Conservation (phyloP, 2,888 invertebrate species). For the Andricus quercusramuli region DNA sequence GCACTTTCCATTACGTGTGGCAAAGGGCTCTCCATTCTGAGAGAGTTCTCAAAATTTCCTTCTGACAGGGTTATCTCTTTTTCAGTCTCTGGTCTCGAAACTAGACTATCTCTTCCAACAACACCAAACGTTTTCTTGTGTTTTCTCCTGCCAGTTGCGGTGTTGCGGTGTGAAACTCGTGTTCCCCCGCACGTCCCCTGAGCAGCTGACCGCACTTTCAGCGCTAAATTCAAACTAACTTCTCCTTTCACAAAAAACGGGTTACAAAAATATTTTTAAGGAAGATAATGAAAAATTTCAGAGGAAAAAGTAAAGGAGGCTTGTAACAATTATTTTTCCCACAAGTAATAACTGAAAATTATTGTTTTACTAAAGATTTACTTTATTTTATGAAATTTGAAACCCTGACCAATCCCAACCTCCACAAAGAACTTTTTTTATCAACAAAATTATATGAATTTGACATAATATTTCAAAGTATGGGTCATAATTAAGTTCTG, state of each 20-base stretch:
- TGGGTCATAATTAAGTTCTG: not conserved
- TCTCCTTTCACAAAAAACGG: not conserved
- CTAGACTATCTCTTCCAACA: not conserved
- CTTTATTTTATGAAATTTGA: not conserved
- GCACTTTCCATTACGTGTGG: conserved; percentile 73
- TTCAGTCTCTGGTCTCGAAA: not conserved
- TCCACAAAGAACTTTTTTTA: not conserved
- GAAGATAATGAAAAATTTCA: not conserved
- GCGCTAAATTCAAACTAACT: not conserved
- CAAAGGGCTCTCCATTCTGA: conserved; percentile 54
- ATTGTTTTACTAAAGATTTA: too few relatives aligned
- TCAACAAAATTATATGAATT: not conserved
- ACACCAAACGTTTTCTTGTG: too few relatives aligned
- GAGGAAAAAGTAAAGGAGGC: rapidly evolving
- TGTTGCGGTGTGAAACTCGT: too few relatives aligned
- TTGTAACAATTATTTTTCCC: not conserved
- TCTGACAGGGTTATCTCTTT: not conserved
- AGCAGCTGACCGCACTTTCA: not conserved
- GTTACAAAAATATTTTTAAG: not conserved
- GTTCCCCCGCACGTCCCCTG: too few relatives aligned
- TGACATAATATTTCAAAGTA: rapidly evolving
- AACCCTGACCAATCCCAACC: not conserved
- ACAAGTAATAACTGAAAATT: not conserved
- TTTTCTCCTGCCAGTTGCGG: too few relatives aligned
- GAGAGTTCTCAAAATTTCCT: not conserved